A percentile compares a stretch with the other conserved stretches of the same genome.
These are phyloP conservation scores for Phyllopteryx taeniolatus DNA, from an alignment of 2,113 vertebrate genomes.

Conservation along the genomic window DNA sequence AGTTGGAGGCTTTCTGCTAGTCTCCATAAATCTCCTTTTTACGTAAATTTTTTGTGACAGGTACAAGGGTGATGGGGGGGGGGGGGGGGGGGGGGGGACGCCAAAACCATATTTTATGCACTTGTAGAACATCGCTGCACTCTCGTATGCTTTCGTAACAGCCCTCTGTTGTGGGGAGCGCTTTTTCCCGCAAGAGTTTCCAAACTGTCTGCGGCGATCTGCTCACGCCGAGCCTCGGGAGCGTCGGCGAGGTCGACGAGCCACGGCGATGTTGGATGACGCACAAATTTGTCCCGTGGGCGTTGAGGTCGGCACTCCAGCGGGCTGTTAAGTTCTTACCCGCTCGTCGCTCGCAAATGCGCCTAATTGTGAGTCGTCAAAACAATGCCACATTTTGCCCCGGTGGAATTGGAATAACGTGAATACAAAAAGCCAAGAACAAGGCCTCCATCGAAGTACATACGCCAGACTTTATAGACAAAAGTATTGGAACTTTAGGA, in stretches of 20 bases:
- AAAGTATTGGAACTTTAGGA: no score
- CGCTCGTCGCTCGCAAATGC: neutral
- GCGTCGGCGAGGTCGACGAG: neutral
- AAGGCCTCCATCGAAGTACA: no score
- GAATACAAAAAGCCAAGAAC: no score
- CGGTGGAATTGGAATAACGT: neutral
- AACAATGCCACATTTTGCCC: neutral
- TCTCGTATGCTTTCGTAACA: neutral
- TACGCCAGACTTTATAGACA: no score
- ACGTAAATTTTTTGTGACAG: no score
- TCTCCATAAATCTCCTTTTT: no score
- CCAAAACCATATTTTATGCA: neutral
- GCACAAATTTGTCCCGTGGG: slow-evolving; percentile 1
- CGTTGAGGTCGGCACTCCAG: neutral
- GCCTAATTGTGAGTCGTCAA: neutral
- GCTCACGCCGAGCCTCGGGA: neutral
- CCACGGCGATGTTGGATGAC: neutral
- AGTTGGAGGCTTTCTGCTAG: no score
- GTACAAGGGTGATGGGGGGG: no score
- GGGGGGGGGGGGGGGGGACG: neutral
- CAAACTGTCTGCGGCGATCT: neutral
- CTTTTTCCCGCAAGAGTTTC: neutral
- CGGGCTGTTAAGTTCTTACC: neutral
- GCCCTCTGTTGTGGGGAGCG: neutral
- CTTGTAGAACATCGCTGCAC: neutral